Conservation (phyloP, 2,113 vertebrate genomes). For the Brachyhypopomus gauderio region DNA sequence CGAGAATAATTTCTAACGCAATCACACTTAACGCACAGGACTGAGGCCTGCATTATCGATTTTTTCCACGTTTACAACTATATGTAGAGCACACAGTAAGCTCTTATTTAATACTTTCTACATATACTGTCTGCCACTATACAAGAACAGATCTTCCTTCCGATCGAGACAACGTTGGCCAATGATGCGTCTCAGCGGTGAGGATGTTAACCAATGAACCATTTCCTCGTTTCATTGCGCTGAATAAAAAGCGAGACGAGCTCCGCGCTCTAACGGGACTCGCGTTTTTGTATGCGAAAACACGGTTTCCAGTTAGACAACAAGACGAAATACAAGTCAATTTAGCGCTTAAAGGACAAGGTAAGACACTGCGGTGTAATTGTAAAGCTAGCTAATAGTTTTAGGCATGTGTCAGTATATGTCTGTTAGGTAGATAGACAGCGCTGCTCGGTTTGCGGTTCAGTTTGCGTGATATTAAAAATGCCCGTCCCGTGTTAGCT, state of each 20-base stretch:
- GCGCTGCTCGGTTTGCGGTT: background rate
- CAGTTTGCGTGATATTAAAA: background rate
- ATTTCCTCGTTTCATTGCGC: background rate
- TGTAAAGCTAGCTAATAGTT: background rate
- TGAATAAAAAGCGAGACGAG: slow-evolving; percentile 12
- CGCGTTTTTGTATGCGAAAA: slow-evolving; percentile 4
- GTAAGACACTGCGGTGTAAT: slow-evolving; percentile 14
- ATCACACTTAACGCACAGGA: background rate
- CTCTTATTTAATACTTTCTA: background rate
- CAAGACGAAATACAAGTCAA: background rate
- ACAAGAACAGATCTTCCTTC: background rate
- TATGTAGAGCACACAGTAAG: background rate
- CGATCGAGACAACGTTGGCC: background rate
- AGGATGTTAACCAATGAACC: slow-evolving; percentile 26
- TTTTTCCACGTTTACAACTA: background rate
- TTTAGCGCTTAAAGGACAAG: slow-evolving; percentile 4
- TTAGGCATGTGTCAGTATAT: background rate
- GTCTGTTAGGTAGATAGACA: background rate
- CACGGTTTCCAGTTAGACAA: slow-evolving; percentile 18
- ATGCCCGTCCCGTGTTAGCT: background rate
- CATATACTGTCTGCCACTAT: background rate
- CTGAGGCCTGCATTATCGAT: background rate
- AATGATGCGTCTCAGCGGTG: slow-evolving; percentile 38
- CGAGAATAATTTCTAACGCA: background rate
- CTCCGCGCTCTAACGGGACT: slow-evolving; percentile 44